Evolutionary conservation across 53 echinoderm and acorn worm species (phyloP).

Genomic region (Henricia sp.): DNA sequence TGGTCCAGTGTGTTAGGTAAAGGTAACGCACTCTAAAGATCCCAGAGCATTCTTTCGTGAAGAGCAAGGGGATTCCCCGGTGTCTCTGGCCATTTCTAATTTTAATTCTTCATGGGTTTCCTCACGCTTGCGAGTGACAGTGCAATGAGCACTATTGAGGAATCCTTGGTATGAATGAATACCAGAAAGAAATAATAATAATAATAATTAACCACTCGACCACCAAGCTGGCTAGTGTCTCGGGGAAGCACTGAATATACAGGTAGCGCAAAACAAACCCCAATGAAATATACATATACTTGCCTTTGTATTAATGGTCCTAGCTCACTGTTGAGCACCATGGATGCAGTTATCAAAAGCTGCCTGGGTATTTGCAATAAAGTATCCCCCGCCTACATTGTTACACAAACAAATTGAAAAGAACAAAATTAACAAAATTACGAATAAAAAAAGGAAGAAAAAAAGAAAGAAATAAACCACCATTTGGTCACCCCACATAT

Average conservation of each 20-base stretch:
- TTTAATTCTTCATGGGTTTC: too few relatives aligned
- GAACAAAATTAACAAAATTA: constrained; percentile 1
- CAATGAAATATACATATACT: background rate
- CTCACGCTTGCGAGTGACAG: background rate
- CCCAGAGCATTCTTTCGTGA: too few relatives aligned
- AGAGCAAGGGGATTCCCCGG: too few relatives aligned
- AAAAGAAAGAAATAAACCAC: too few relatives aligned
- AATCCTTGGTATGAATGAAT: background rate
- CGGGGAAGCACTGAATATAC: background rate
- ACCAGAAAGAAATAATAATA: background rate
- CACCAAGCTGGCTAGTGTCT: background rate
- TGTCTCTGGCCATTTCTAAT: too few relatives aligned
- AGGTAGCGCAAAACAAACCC: background rate
- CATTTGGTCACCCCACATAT: too few relatives aligned
- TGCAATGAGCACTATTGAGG: too few relatives aligned
- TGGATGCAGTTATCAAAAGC: constrained; percentile 75
- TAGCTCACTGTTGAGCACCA: constrained; percentile 65
- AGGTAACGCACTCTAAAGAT: too few relatives aligned
- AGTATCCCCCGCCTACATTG: constrained; percentile 68
- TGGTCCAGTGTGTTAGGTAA: too few relatives aligned
- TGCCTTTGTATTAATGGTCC: constrained; percentile 74
- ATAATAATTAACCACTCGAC: background rate
- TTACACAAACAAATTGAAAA: constrained; percentile 1
- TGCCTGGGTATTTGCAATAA: constrained; percentile 66
- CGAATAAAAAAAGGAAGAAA: too few relatives aligned